Conservation (phyloP, 2,797 vertebrate species). For the Hyperoplus immaculatus region DNA sequence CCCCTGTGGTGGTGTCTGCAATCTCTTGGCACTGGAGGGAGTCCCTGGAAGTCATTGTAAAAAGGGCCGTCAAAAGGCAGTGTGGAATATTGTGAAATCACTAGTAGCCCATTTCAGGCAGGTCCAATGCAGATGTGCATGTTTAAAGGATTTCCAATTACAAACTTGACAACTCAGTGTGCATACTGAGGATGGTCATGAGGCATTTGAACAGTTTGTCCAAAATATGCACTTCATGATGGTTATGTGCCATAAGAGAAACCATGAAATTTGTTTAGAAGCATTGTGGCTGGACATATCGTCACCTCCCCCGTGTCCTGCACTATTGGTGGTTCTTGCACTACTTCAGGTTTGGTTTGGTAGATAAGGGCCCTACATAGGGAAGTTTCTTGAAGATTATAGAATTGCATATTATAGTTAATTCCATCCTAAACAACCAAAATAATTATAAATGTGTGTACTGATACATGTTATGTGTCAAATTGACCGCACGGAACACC, state of each 20-base stretch:
- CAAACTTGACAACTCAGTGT: slow-evolving; percentile 4
- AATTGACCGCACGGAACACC: too few relatives aligned
- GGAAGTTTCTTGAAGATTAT: too few relatives aligned
- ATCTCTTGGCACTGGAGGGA: slow-evolving; percentile 50
- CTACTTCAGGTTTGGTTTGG: too few relatives aligned
- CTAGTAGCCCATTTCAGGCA: slow-evolving; percentile 44
- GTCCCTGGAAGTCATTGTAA: slow-evolving; percentile 54
- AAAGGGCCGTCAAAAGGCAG: slow-evolving; percentile 46
- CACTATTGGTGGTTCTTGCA: too few relatives aligned
- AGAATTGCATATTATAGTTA: too few relatives aligned
- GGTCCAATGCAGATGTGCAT: slow-evolving; percentile 36
- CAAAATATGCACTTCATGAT: not conserved
- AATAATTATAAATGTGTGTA: too few relatives aligned
- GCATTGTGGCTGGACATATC: too few relatives aligned
- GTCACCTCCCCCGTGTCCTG: too few relatives aligned
- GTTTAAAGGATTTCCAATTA: slow-evolving; percentile 37
- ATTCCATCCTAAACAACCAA: too few relatives aligned
- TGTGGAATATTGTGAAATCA: slow-evolving; percentile 53
- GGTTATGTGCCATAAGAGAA: not conserved
- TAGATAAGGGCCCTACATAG: too few relatives aligned
- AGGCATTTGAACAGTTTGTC: not conserved
- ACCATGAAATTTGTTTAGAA: too few relatives aligned
- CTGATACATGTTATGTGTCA: too few relatives aligned
- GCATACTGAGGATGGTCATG: not conserved
- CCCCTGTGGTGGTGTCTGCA: slow-evolving; percentile 62